phyloP scores from a whole-genome alignment of 2,113 vertebrate genomes.

The Cyanistes caeruleus region DNA sequence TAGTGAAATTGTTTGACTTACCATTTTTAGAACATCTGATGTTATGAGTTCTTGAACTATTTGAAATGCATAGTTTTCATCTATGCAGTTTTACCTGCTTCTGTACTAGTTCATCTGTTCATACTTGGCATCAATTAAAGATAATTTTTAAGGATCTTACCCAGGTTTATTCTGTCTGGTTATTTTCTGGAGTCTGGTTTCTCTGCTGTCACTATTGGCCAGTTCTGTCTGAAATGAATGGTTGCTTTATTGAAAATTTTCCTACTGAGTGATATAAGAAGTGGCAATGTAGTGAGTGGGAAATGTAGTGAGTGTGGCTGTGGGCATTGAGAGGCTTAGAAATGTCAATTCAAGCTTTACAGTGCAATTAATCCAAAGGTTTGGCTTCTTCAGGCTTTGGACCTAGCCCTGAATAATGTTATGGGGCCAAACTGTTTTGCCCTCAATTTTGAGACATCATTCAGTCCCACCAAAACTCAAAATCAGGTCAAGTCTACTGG shows the following conservation, averaged over 20 bases:
- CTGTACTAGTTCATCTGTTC: slow-evolving; percentile 89
- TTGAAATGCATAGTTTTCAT: slow-evolving; percentile 89
- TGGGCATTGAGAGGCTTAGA: background rate
- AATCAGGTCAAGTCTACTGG: background rate
- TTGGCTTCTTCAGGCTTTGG: background rate
- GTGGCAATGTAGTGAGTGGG: background rate
- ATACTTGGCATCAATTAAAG: slow-evolving; percentile 90
- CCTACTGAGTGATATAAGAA: background rate
- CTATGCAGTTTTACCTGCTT: slow-evolving; percentile 89
- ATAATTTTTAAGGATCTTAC: slow-evolving; percentile 89
- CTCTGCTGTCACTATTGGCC: background rate
- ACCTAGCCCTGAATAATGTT: background rate
- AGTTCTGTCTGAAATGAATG: background rate
- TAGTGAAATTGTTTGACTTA: slow-evolving; percentile 59
- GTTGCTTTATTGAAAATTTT: background rate
- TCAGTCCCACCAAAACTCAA: background rate
- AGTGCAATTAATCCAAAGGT: background rate
- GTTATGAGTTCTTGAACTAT: slow-evolving; percentile 79
- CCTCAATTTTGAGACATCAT: background rate
- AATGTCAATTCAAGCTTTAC: background rate
- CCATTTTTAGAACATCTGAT: slow-evolving; percentile 67
- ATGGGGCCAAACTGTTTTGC: background rate
- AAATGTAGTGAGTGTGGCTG: background rate
- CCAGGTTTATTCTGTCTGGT: slow-evolving; percentile 67
- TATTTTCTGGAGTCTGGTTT: slow-evolving; percentile 72